Conservation (phyloP, 2,888 invertebrate genomes). For the Pecten maximus region DNA sequence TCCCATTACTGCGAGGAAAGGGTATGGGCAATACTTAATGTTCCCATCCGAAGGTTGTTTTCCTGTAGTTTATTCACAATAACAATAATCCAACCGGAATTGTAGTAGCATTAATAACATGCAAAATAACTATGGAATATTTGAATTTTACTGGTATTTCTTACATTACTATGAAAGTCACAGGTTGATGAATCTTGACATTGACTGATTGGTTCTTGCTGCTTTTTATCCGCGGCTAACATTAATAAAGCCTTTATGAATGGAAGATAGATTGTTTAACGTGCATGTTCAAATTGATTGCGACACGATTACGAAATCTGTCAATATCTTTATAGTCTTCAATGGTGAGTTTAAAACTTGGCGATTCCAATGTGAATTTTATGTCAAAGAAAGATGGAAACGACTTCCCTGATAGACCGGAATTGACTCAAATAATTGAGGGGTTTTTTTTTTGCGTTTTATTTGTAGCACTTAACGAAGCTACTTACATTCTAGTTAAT, state of each 20-base stretch:
- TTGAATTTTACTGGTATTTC: too few relatives aligned
- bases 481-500: too few relatives aligned
- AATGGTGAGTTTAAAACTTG: not conserved
- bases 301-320: not conserved
- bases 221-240: not conserved
- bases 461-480: too few relatives aligned
- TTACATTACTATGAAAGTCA: too few relatives aligned
- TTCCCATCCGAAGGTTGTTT: not conserved
- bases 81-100: too few relatives aligned
- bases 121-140: too few relatives aligned
- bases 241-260: not conserved
- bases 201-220: not conserved
- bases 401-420: not conserved
- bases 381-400: not conserved
- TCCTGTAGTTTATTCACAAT: too few relatives aligned
- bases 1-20: not conserved
- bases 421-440: too few relatives aligned
- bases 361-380: not conserved
- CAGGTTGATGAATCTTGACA: not conserved
- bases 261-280: not conserved
- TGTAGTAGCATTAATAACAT: too few relatives aligned
- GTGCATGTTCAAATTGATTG: not conserved
- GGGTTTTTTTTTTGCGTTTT: too few relatives aligned
- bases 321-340: not conserved
- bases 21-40: not conserved